phyloP scores from a whole-genome alignment of 92 coral and sea anemone genomes.

The Paragorgia papillata region DNA sequence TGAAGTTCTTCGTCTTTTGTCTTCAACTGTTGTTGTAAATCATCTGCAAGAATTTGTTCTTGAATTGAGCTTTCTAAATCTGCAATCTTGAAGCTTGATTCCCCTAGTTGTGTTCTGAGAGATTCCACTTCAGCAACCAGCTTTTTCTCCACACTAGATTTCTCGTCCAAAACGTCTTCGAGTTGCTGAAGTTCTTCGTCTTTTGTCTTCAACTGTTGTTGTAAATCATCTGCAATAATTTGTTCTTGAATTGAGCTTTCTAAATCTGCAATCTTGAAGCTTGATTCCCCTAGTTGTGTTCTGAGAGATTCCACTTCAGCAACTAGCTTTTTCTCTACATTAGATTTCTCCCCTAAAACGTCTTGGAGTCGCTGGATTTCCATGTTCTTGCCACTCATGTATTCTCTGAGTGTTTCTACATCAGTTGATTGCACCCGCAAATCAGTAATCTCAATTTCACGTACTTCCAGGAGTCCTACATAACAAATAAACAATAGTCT shows the following conservation, averaged over 20 bases:
- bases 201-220: not conserved
- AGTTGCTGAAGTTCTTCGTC: constrained; percentile 14
- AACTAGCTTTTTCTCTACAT: not conserved
- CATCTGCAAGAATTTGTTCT: not conserved
- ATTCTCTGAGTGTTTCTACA: constrained; percentile 54
- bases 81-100: not conserved
- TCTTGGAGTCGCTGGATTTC: constrained; percentile 51
- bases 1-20: not conserved
- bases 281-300: not conserved
- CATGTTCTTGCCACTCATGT: not conserved
- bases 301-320: not conserved
- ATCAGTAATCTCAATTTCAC: constrained; percentile 20
- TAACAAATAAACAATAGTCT: no score
- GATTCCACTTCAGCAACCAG: not conserved
- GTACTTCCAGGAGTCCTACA: constrained; percentile 28
- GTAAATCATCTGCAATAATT: not conserved
- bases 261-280: not conserved
- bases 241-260: not conserved
- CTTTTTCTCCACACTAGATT: not conserved
- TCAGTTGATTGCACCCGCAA: constrained; percentile 11
- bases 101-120: not conserved
- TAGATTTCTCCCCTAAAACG: constrained; percentile 28
- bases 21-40: not conserved
- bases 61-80: not conserved
- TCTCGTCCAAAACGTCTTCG: not conserved